Evolutionary conservation across 2,797 vertebrate genomes (phyloP).

Genomic region (Chrysocyon brachyurus): DNA sequence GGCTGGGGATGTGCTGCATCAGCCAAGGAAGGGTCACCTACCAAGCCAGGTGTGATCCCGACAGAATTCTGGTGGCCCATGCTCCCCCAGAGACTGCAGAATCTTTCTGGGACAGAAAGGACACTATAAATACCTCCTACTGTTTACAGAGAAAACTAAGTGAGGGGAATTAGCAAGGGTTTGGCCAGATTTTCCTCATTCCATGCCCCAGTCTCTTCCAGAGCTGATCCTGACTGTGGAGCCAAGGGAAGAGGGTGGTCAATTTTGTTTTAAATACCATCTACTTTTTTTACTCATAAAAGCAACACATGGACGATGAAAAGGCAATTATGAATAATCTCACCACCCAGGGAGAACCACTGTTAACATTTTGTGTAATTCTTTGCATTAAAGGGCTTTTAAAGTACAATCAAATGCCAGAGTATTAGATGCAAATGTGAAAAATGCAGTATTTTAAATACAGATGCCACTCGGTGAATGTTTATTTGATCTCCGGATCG

Average conservation of each 20-base stretch:
- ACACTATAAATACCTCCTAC: background rate
- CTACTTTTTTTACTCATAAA: background rate
- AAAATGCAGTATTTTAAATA: constrained; percentile 54
- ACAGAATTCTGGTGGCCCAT: background rate
- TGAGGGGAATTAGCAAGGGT: background rate
- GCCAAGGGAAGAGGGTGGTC: background rate
- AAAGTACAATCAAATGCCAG: constrained; percentile 42
- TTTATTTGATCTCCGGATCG: constrained; percentile 66
- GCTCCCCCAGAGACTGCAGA: background rate
- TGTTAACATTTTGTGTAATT: background rate
- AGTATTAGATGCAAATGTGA: constrained; percentile 25
- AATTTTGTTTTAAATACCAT: constrained; percentile 36
- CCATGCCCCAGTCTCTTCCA: background rate
- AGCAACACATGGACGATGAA: constrained; percentile 2
- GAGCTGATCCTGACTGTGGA: background rate
- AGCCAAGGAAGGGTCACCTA: background rate
- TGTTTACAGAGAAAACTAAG: background rate
- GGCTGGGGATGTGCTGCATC: too few species aligned
- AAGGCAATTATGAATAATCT: constrained; percentile 41
- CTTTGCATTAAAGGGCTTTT: constrained; percentile 54
- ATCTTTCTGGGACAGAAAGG: background rate
- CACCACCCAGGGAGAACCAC: background rate
- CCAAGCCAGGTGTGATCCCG: background rate
- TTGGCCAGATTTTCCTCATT: background rate
- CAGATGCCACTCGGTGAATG: constrained; percentile 20